A percentile compares a stretch with the other conserved stretches of the same genome.
These are phyloP conservation scores for Eledona agricola DNA, from an alignment of 2,888 invertebrate species.

Conservation along the genomic window DNA sequence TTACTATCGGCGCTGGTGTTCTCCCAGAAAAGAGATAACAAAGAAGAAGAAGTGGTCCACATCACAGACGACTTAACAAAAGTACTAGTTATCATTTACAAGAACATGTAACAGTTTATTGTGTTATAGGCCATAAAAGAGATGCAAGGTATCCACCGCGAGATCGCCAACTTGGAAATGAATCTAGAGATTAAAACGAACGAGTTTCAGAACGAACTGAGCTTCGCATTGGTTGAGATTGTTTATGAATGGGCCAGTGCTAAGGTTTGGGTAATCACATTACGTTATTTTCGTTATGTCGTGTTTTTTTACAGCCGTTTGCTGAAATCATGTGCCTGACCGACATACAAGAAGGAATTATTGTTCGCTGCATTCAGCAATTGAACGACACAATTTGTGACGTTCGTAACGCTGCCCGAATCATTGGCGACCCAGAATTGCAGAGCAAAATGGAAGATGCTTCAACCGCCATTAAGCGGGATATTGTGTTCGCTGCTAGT, in stretches of 20 bases:
- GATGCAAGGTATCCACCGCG: conserved; percentile 74
- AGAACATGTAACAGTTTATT: conserved; percentile 62
- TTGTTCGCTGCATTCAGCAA: conserved; percentile 96
- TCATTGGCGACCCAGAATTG: conserved; percentile 91
- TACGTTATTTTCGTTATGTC: conserved; percentile 2
- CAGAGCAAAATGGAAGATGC: conserved; percentile 96
- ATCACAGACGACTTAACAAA: conserved; percentile 69
- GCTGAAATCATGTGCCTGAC: conserved; percentile 92
- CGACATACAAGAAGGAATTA: conserved; percentile 96
- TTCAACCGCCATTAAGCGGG: conserved; percentile 90
- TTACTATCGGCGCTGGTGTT: conserved; percentile 92
- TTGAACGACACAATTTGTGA: conserved; percentile 89
- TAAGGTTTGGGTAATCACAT: conserved; percentile 65
- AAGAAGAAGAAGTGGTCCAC: conserved; percentile 37
- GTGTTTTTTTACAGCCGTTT: conserved; percentile 73
- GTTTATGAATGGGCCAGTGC: conserved; percentile 97
- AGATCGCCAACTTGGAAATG: conserved; percentile 73
- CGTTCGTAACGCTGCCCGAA: conserved; percentile 90
- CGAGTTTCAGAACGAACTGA: conserved; percentile 71
- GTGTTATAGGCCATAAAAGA: conserved; percentile 71
- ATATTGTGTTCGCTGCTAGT: conserved; percentile 98
- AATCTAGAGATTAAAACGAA: conserved; percentile 67
- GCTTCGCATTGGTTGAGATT: conserved; percentile 92
- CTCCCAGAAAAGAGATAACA: conserved; percentile 71
- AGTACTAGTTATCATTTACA: too few relatives aligned